These are phyloP conservation scores for Cactoblastis cactorum DNA, from an alignment of 2,888 invertebrate genomes.

Conservation along the genomic window DNA sequence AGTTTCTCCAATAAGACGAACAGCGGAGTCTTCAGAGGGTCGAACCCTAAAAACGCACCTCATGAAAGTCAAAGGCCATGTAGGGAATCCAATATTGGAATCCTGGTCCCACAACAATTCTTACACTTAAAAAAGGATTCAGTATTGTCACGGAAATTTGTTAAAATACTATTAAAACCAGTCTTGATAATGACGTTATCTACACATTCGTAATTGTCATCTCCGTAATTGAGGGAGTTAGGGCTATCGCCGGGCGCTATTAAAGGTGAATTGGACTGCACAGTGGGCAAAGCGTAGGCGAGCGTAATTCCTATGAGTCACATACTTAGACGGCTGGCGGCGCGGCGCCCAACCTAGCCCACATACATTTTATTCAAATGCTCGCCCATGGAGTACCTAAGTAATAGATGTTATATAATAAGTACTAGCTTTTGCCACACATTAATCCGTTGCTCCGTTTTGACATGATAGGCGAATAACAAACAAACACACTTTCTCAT, in stretches of 20 bases:
- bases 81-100: too few species aligned
- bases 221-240: slow-evolving; percentile 8
- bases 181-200: neutral
- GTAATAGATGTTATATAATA: neutral
- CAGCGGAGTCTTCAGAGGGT: too few species aligned
- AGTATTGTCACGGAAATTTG: too few species aligned
- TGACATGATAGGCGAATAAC: too few species aligned
- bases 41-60: too few species aligned
- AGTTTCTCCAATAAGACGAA: too few species aligned
- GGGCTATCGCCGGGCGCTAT: slow-evolving; percentile 3
- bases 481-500: too few species aligned
- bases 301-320: slow-evolving; percentile 10
- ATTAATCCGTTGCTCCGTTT: too few species aligned
- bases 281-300: slow-evolving; percentile 4
- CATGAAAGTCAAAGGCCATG: too few species aligned
- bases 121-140: too few species aligned
- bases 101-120: too few species aligned
- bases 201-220: neutral
- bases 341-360: slow-evolving; percentile 7
- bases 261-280: slow-evolving; percentile 12
- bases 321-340: neutral
- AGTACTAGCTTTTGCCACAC: too few species aligned
- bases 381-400: neutral
- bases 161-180: neutral
- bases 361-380: slow-evolving; percentile 13